Conservation (phyloP, 2,113 vertebrate species). For the Petrocephalus zakoni region DNA sequence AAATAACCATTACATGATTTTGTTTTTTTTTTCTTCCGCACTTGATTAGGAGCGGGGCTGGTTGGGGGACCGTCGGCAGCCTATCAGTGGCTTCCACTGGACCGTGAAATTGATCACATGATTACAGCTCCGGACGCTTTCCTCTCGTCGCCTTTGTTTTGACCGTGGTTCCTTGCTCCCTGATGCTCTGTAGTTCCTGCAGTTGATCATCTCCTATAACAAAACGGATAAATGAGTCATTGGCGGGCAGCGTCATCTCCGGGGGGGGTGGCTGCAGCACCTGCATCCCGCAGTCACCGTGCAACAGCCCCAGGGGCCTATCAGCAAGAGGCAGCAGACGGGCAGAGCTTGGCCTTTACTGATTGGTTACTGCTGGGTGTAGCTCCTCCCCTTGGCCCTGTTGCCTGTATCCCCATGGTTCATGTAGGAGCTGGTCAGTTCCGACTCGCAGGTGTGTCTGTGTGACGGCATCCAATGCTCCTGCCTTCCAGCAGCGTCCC, state of each 20-base stretch:
- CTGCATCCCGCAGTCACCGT: not conserved
- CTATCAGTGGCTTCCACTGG: not conserved
- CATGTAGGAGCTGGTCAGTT: not conserved
- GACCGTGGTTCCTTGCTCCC: not conserved
- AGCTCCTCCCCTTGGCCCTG: not conserved
- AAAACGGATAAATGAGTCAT: not conserved
- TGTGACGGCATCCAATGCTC: not conserved
- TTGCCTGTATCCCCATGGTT: not conserved
- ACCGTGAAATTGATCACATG: constrained; percentile 5
- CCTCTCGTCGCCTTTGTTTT: not conserved
- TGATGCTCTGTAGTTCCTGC: not conserved
- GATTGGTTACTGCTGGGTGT: not conserved
- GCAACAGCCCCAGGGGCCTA: not conserved
- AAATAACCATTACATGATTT: not conserved
- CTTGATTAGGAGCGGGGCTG: not conserved
- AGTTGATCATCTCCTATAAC: not conserved
- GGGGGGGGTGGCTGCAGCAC: not conserved
- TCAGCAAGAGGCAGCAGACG: not conserved
- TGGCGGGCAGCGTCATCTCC: not conserved
- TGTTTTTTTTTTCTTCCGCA: not conserved
- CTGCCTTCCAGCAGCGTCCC: not conserved
- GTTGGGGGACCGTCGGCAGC: not conserved
- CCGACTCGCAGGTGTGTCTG: not conserved
- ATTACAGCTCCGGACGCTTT: not conserved
- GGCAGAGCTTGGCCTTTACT: not conserved